A percentile compares a stretch with the other conserved stretches of the same genome.
These are phyloP conservation scores for Apostichopus japonicus DNA, from an alignment of 35 echinoderm and acorn worm genomes.

Conservation along the genomic window DNA sequence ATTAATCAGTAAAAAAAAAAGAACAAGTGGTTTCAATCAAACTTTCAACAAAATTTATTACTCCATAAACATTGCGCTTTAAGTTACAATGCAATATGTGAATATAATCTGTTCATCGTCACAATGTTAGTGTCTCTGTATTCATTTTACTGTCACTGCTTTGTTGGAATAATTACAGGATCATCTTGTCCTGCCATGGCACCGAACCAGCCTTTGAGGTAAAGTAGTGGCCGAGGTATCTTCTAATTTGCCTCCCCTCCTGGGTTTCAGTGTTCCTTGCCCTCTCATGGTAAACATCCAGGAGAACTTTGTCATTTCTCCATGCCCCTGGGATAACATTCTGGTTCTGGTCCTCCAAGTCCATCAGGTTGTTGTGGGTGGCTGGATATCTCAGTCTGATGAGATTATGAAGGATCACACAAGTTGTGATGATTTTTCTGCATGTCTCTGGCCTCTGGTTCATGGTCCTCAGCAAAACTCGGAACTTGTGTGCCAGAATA, in stretches of 20 bases:
- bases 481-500: constrained; percentile 46
- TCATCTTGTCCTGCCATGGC: not conserved
- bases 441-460: constrained; percentile 11
- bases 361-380: not conserved
- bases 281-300: not conserved
- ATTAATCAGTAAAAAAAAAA: too few relatives aligned
- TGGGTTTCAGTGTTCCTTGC: not conserved
- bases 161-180: constrained; percentile 2
- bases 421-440: constrained; percentile 1
- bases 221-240: not conserved
- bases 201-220: constrained; percentile 9
- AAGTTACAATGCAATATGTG: not conserved
- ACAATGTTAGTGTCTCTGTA: constrained; percentile 20
- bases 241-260: not conserved
- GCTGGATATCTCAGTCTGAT: constrained; percentile 37
- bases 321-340: not conserved
- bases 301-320: not conserved
- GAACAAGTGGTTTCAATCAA: too few relatives aligned
- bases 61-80: not conserved
- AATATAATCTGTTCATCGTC: constrained; percentile 11
- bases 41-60: not conserved
- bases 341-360: constrained; percentile 4
- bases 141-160: constrained; percentile 22
- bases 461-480: constrained; percentile 54
- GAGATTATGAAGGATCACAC: constrained; percentile 57